Base-by-base conservation (phyloP, 23 tunicate genomes). In the Clavelina lepadiformis region DNA sequence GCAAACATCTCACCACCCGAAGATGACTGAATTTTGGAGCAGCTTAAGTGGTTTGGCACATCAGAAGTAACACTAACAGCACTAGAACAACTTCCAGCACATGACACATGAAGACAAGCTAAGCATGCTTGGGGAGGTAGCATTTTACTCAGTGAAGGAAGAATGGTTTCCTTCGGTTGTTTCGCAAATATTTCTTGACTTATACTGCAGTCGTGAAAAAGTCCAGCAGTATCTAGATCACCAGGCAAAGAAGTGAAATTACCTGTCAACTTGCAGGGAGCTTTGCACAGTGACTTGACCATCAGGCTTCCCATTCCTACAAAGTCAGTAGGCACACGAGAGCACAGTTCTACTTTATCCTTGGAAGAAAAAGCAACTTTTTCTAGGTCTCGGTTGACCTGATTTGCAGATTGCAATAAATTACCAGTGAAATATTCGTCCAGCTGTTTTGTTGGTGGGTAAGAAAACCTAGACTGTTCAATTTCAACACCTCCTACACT, bases 401-500 rank as follows among this genome's bases (percentile, higher is more conserved):
- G 32, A 58, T 36, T 38, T 5, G 5, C n/a, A 38, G 11, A 4
- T 63, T 63, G 68, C n/a, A 63, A 63, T 7, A 11, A 3, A 63
- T 36, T 63, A 8, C 68, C 50, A 27, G 24, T 36, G 3, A 63
- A 26, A 28, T 58, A 58, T 5, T 7, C 3, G 26, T 35, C 24
- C 50, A 33, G 20, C 5, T 63, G 30, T 63, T 63, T 35, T 26
- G 28, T 35, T 35, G 68, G 50, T 6, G 68, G 65, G 31, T 58
- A 58, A 28, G 65, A 58, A 58, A 58, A 58, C 6, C 65, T 28
- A 28, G 4, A 13, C 3, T 8, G 65, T 23, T 58, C 65, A 58
- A n/a, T 36, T 8, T 34, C 50, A 3, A 21, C 3, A 63, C 68
- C 68, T 7, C 68, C 68, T 8, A 63, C 68, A 35, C 68, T 63